Evolutionary conservation across 2,797 vertebrate species (phyloP).

Genomic region (Peromyscus eremicus): DNA sequence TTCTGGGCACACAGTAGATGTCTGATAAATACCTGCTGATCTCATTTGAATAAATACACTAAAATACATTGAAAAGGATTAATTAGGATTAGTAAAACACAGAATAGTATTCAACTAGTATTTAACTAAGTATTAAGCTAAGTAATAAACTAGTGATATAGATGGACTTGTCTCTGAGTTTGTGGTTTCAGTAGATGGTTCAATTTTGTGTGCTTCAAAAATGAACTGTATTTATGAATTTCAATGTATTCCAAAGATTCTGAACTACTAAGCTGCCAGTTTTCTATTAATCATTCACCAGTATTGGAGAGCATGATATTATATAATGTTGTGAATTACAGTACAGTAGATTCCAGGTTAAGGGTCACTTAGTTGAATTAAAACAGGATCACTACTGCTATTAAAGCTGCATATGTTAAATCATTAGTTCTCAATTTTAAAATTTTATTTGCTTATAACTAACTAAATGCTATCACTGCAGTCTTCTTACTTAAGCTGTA

Average conservation of each 20-base stretch:
- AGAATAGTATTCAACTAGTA: slow-evolving; percentile 63
- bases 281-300: slow-evolving; percentile 37
- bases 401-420: slow-evolving; percentile 46
- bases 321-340: slow-evolving; percentile 56
- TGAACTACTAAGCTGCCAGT: slow-evolving; percentile 52
- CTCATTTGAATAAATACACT: slow-evolving; percentile 41
- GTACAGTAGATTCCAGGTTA: slow-evolving; percentile 52
- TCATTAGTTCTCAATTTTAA: slow-evolving; percentile 36
- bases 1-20: slow-evolving; percentile 12
- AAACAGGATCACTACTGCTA: slow-evolving; percentile 50
- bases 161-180: slow-evolving; percentile 57
- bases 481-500: slow-evolving; percentile 8
- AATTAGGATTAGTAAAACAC: slow-evolving; percentile 52
- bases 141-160: slow-evolving; percentile 57
- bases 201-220: slow-evolving; percentile 64
- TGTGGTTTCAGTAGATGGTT: slow-evolving; percentile 49
- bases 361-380: slow-evolving; percentile 63
- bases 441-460: slow-evolving; percentile 45
- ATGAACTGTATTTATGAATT: slow-evolving; percentile 61
- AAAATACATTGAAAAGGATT: slow-evolving; percentile 70
- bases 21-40: slow-evolving; percentile 61
- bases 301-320: slow-evolving; percentile 47
- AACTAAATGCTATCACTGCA: slow-evolving; percentile 42
- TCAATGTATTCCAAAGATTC: slow-evolving; percentile 56
- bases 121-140: slow-evolving; percentile 53